Evolutionary conservation across 2,888 invertebrate species (phyloP).

Genomic region (Galeruca laticollis): DNA sequence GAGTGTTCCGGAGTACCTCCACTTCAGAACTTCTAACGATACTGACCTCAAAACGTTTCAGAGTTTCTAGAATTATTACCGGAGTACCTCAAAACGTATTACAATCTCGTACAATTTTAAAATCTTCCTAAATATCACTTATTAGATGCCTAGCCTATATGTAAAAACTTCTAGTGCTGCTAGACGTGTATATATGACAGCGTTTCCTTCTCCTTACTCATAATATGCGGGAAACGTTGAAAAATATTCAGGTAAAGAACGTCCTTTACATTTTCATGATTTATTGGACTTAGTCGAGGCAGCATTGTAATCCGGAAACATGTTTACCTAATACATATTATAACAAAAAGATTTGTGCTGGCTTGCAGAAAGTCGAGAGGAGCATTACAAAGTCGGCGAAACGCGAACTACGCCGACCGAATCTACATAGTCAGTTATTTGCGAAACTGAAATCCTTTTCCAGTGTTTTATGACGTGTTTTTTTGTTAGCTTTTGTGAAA

Average conservation of each 20-base stretch:
- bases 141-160: too few species aligned
- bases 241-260: conserved; percentile 9
- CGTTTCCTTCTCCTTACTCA: background rate
- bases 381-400: conserved; percentile 25
- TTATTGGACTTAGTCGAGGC: conserved; percentile 1
- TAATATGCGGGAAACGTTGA: conserved; percentile 4
- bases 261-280: conserved; percentile 21
- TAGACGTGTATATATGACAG: background rate
- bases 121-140: too few species aligned
- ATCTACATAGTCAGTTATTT: conserved; percentile 32
- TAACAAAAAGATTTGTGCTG: conserved; percentile 38
- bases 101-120: too few species aligned
- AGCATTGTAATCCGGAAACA: conserved; percentile 32
- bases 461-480: conserved; percentile 38
- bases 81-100: too few species aligned
- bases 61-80: too few species aligned
- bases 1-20: too few species aligned
- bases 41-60: too few species aligned
- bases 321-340: conserved; percentile 33
- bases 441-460: conserved; percentile 32
- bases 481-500: conserved; percentile 25
- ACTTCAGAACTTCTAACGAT: too few species aligned
- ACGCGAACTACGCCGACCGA: conserved; percentile 21
- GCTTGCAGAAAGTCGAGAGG: conserved; percentile 34
- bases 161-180: background rate